phyloP scores from a whole-genome alignment of 2,797 vertebrate species.

The Nannoperca australis region DNA sequence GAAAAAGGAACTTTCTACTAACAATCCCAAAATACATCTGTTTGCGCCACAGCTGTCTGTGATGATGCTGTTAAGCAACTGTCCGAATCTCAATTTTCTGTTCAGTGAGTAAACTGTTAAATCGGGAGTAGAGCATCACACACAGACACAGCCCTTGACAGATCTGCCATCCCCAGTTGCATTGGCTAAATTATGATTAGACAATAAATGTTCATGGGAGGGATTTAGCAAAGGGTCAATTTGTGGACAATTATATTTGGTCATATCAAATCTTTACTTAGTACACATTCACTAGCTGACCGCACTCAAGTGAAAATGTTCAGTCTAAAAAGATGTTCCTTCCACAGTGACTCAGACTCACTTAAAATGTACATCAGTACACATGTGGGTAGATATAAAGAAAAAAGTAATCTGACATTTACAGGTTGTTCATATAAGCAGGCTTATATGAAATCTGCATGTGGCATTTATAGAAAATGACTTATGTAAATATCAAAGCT shows the following conservation, averaged over 20 bases:
- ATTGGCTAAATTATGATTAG: not conserved
- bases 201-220: not conserved
- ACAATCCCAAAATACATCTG: not conserved
- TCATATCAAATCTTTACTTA: not conserved
- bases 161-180: no score
- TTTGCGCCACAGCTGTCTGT: not conserved
- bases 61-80: not conserved
- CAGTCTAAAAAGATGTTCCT: not conserved
- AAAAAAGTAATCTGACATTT: constrained; percentile 48
- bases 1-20: not conserved
- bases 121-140: not conserved
- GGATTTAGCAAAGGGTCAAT: not conserved
- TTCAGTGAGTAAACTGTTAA: not conserved
- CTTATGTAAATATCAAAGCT: constrained; percentile 54
- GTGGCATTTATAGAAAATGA: constrained; percentile 23
- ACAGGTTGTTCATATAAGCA: constrained; percentile 15
- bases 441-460: constrained; percentile 6
- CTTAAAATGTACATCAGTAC: constrained; percentile 28
- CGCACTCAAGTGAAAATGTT: not conserved
- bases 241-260: not conserved
- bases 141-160: not conserved
- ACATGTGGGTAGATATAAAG: not conserved
- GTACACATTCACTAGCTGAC: not conserved
- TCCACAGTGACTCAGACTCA: constrained; percentile 9
- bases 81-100: not conserved